Conservation (phyloP, 2,797 vertebrate genomes). For the Anisognathus igniventris region DNA sequence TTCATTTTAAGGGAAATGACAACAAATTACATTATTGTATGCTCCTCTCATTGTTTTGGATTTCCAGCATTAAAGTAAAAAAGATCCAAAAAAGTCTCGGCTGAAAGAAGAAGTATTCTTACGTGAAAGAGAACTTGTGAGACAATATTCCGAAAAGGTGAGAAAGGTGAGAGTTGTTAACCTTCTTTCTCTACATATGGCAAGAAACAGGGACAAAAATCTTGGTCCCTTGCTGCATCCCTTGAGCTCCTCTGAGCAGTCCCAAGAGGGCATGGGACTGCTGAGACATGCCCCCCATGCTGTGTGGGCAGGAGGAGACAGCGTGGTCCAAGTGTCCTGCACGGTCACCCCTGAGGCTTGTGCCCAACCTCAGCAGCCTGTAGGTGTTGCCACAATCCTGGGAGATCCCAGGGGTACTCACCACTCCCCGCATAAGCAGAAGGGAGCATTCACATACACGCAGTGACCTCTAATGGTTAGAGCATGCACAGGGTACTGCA, state of each 20-base stretch:
- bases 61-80: neutral
- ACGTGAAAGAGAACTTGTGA: neutral
- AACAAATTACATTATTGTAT: neutral
- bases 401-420: neutral
- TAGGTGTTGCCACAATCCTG: neutral
- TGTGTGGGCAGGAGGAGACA: neutral
- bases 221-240: neutral
- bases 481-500: neutral
- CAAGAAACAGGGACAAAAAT: neutral
- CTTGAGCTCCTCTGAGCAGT: neutral
- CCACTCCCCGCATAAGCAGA: neutral
- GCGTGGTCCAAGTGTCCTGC: fast-evolving
- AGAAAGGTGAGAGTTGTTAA: neutral
- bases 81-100: neutral
- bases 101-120: neutral
- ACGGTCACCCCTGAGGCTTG: neutral
- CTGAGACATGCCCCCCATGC: neutral
- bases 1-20: neutral
- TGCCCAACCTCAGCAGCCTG: neutral
- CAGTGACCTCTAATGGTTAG: constrained; percentile 6
- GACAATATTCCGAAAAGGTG: neutral
- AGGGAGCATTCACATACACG: neutral
- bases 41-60: neutral
- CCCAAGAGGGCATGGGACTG: neutral
- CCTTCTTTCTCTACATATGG: neutral